Conservation (phyloP, 2,113 vertebrate species). For the Octodon degus region DNA sequence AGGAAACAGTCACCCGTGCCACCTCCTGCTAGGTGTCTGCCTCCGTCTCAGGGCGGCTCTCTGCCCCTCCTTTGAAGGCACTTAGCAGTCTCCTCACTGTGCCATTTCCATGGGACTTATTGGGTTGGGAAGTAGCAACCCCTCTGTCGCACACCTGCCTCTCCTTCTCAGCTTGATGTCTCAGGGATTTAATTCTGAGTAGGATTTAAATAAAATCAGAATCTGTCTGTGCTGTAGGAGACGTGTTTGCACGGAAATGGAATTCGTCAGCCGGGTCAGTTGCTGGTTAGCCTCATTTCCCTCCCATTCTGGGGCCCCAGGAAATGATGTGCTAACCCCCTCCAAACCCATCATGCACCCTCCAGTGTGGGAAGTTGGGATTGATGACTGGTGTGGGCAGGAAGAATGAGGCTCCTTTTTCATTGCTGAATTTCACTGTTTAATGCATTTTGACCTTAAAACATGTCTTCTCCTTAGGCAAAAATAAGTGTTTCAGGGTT, state of each 20-base stretch:
- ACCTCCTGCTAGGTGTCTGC: neutral
- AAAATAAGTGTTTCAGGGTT: neutral
- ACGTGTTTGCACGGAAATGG: slow-evolving; percentile 65
- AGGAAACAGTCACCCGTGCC: neutral
- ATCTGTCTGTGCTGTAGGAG: slow-evolving; percentile 55
- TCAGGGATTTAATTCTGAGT: slow-evolving; percentile 61
- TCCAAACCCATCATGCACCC: neutral
- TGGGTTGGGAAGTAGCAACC: neutral
- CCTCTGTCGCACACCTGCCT: neutral
- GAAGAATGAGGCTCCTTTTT: neutral
- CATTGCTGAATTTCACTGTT: neutral
- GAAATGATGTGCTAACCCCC: slow-evolving; percentile 38
- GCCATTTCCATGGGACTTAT: neutral
- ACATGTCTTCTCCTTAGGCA: neutral
- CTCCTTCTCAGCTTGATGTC: slow-evolving; percentile 58
- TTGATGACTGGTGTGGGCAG: neutral
- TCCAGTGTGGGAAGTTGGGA: neutral
- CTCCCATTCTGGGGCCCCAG: neutral
- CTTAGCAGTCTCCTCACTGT: neutral
- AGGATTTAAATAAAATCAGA: slow-evolving; percentile 83
- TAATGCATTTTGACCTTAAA: neutral
- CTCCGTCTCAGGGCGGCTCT: neutral
- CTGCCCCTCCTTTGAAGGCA: neutral
- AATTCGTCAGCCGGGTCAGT: slow-evolving; percentile 73
- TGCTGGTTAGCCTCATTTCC: slow-evolving; percentile 68